Percentiles rank a stretch among this genome's conserved stretches.
Evolutionary conservation across 2,797 vertebrate species (phyloP).

Genomic region (Brachymystax lenok): DNA sequence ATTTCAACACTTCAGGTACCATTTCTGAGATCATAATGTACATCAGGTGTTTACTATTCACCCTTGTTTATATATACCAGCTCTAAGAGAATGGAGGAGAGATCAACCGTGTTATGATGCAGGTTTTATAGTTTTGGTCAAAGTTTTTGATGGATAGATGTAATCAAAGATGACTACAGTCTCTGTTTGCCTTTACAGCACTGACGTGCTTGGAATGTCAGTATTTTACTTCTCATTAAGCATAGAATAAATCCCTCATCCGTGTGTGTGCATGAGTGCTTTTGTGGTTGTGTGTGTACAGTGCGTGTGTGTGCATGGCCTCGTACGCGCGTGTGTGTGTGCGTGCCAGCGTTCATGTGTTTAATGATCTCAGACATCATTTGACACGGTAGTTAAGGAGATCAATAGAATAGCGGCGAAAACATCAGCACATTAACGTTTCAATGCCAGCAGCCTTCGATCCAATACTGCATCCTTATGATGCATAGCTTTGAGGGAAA

Average conservation of each 20-base stretch:
- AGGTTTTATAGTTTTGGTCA: neutral
- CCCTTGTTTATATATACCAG: neutral
- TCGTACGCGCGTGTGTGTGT: neutral
- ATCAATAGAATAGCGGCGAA: neutral
- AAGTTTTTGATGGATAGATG: neutral
- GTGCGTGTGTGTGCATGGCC: neutral
- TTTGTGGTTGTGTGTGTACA: neutral
- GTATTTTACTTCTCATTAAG: neutral
- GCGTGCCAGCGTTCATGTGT: neutral
- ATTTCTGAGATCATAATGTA: neutral
- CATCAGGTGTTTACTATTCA: neutral
- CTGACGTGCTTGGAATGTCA: neutral
- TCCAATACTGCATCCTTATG: neutral
- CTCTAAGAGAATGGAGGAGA: neutral
- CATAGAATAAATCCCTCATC: neutral
- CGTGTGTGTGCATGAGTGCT: neutral
- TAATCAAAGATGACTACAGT: neutral
- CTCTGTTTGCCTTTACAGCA: neutral
- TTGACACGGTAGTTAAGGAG: neutral
- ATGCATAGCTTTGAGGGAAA: neutral
- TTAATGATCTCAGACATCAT: neutral
- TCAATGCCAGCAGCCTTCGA: neutral
- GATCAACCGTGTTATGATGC: neutral
- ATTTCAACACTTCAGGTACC: neutral
- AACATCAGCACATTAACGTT: neutral